Percentiles rank a stretch among this genome's conserved stretches.
phyloP scores from a whole-genome alignment of 2,113 vertebrate genomes.

The Silurus asotus region DNA sequence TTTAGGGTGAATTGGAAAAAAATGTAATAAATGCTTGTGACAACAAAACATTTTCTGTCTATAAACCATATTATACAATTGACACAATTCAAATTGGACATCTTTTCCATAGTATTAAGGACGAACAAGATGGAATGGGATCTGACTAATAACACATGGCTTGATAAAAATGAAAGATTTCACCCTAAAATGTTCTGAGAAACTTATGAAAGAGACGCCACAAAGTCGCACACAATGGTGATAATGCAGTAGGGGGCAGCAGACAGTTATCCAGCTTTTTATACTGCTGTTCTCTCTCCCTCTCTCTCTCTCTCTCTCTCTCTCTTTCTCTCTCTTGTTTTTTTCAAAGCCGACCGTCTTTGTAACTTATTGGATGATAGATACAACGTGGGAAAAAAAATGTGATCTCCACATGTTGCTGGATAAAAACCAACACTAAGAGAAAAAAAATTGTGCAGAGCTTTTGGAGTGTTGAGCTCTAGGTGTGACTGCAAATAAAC shows the following conservation, averaged over 20 bases:
- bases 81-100: not conserved
- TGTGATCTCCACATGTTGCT: no score
- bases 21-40: not conserved
- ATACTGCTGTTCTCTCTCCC: not conserved
- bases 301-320: no score
- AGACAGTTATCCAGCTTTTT: conserved; percentile 58
- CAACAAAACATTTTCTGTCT: conserved; percentile 3
- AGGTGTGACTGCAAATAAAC: conserved; percentile 66
- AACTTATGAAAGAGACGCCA: not conserved
- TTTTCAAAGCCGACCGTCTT: not conserved
- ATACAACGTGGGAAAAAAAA: not conserved
- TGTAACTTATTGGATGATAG: conserved; percentile 8
- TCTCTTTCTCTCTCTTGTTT: not conserved
- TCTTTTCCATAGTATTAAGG: not conserved
- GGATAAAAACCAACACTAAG: not conserved
- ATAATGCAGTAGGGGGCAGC: conserved; percentile 74
- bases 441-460: not conserved
- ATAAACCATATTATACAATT: not conserved
- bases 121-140: not conserved
- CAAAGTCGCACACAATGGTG: not conserved
- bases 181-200: not conserved
- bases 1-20: not conserved
- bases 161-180: not conserved
- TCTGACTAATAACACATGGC: not conserved
- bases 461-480: conserved; percentile 46